Base-by-base conservation (phyloP, 1,140 invertebrate genomes). In the Pachyrhynchus sulphureomaculatus region DNA sequence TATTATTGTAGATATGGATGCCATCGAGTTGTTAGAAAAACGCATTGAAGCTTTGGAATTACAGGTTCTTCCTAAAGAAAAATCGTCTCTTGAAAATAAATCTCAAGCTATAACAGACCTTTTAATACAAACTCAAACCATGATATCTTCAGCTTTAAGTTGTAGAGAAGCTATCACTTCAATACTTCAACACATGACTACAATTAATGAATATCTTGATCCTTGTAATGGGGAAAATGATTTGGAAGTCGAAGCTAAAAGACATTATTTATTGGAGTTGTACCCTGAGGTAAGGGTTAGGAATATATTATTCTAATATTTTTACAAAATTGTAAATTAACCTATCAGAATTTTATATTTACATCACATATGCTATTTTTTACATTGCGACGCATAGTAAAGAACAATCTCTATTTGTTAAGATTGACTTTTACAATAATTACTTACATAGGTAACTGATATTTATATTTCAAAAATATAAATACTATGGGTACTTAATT, bases 141-240 rank as follows among this genome's bases (percentile, higher is more conserved):
- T 76, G 71, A 75, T 75, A 29, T 62, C 67, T 45, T 75, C 74
- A 20, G 73, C 75, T 8, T 58, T 76, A 36, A 76, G 69, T 64
- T 73, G 74, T 61, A 60, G 74, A 32, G 72, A 76, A 52, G 62
- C 63, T 1, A 72, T 76, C 29, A 72, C 66, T 18, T 66, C 73
- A 13, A 70, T 74, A 10, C 53, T 76, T 17, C 54, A 72, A 52
- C 59, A 67, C 41, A 65, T 75, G 61, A 52, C 57, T 10, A 66
- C 64, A 53, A 64, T 76, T 6, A 74, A 76, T 49, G 71, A 73
- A 12, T 76, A 72, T 61, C 65, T 76, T 29, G 69, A 75, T 62
- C 75, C 75, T 5, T 63, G 37, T 17, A 68, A 66, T 67, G 65
- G 60, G 13, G 70, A 68, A 45, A 68, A 67, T 42, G 65, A 69